phyloP scores from a whole-genome alignment of 2,888 invertebrate genomes.

The Chrysolina americana region DNA sequence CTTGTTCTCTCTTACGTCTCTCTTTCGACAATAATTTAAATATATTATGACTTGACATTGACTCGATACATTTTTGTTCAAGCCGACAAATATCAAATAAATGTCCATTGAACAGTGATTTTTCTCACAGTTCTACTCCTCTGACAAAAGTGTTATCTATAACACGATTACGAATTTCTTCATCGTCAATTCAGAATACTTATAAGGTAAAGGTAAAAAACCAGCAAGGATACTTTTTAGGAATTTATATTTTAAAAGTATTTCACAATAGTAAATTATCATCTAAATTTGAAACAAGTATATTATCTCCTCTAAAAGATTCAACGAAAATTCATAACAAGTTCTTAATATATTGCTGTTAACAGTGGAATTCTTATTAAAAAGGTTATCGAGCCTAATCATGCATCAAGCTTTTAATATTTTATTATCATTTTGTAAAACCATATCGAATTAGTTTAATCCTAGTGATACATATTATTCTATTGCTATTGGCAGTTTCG shows the following conservation, averaged over 20 bases:
- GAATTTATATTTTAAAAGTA: slow-evolving; percentile 7
- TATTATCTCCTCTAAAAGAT: background rate
- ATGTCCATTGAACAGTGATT: no score
- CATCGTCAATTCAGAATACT: background rate
- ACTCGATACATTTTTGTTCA: no score
- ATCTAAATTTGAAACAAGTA: background rate
- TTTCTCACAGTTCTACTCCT: no score
- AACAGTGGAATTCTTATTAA: background rate
- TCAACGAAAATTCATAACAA: slow-evolving; percentile 12
- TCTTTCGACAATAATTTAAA: no score
- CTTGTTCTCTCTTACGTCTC: no score
- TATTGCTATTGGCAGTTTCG: slow-evolving; percentile 53
- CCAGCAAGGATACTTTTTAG: background rate
- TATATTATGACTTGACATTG: no score
- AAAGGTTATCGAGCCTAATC: slow-evolving; percentile 16
- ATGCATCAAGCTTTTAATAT: slow-evolving; percentile 15
- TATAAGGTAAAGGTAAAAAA: background rate
- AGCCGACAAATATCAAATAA: no score
- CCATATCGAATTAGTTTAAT: background rate
- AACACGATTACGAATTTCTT: no score
- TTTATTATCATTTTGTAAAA: slow-evolving; percentile 2
- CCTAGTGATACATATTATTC: slow-evolving; percentile 41
- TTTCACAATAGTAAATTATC: slow-evolving; percentile 21
- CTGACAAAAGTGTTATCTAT: no score
- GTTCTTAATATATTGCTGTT: background rate